Base-by-base conservation (phyloP, 2,113 vertebrate species). In the Rhinoderma darwinii region DNA sequence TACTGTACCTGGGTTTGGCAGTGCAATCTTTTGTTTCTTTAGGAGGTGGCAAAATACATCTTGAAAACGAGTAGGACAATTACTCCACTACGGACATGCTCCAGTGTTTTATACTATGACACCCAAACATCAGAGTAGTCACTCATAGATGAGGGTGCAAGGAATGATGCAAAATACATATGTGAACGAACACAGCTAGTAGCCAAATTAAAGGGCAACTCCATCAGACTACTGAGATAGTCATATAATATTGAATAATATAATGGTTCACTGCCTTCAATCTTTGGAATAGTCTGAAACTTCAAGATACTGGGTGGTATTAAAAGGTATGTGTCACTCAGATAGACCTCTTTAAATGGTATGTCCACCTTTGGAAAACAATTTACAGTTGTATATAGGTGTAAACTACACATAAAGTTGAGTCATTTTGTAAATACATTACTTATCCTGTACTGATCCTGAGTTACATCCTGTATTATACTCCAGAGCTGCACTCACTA, bases 231-330 rank as follows among this genome's bases (percentile, higher is more conserved):
- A 70, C 14, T 14, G 66, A n/a, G n/a, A n/a, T n/a, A n/a, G n/a
- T n/a, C 66, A 37, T 70, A 70, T 0, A 47, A 47, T 35, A 70
- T 20, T 27, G 9, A 27, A 27, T 61, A 27, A 61, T 27, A 11
- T 17, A 17, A 35, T 68, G 6, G 63, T 41, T 39, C 6, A 41
- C 37, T 9, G 68, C 20, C 35, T 72, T 39, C 20, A 5, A 25
- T 72, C 68, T 72, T 72, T 72, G 68, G 37, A 72, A 39, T 72
- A 72, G 35, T 72, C 68, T 41, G 37, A 37, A 32, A 72, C 18
- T 41, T 72, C 68, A 72, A 72, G 68, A 35, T 70, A 20, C 32
- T 20, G 22, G 0, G 32, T 70, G 32, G 27, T 14, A 32, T 59
- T 59, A 59, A 59, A 59, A 59, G 56, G 56, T 25, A 35, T 70